phyloP scores from a whole-genome alignment of 53 echinoderm and acorn worm genomes.

The Holothuria leucospilota region DNA sequence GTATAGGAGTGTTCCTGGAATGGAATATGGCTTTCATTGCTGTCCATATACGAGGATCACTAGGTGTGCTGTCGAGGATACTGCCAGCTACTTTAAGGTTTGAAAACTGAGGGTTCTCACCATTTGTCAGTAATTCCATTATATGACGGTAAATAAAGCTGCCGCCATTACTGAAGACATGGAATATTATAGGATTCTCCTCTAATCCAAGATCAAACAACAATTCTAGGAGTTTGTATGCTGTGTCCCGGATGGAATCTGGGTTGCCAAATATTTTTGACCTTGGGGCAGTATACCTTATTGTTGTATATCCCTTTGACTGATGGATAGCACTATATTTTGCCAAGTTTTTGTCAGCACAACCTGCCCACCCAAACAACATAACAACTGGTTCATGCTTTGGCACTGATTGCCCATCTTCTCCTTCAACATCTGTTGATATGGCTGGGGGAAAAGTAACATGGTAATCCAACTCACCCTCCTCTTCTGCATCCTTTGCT shows the following conservation, averaged over 20 bases:
- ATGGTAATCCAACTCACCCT: conserved; percentile 85
- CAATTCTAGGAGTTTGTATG: conserved; percentile 76
- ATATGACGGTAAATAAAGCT: conserved; percentile 75
- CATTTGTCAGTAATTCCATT: conserved; percentile 72
- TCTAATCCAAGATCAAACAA: conserved; percentile 89
- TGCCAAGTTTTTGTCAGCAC: conserved; percentile 79
- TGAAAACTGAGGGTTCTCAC: conserved; percentile 46
- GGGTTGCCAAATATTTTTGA: conserved; percentile 52
- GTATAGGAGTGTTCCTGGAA: conserved; percentile 45
- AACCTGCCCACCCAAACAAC: conserved; percentile 90
- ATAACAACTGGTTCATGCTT: conserved; percentile 82
- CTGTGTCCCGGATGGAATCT: conserved; percentile 56
- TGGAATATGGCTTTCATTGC: conserved; percentile 52
- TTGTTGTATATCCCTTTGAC: conserved; percentile 80
- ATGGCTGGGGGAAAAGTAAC: conserved; percentile 93
- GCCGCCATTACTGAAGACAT: conserved; percentile 93
- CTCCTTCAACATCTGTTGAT: conserved; percentile 47
- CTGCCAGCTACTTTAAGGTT: conserved; percentile 73
- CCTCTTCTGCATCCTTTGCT: not conserved
- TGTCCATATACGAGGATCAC: conserved; percentile 24
- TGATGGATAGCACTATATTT: conserved; percentile 92
- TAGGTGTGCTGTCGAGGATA: conserved; percentile 82
- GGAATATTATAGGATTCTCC: conserved; percentile 86
- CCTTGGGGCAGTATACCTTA: conserved; percentile 78
- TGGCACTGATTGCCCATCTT: conserved; percentile 17